Conservation (phyloP, 2,113 vertebrate species). For the Ciconia boyciana region DNA sequence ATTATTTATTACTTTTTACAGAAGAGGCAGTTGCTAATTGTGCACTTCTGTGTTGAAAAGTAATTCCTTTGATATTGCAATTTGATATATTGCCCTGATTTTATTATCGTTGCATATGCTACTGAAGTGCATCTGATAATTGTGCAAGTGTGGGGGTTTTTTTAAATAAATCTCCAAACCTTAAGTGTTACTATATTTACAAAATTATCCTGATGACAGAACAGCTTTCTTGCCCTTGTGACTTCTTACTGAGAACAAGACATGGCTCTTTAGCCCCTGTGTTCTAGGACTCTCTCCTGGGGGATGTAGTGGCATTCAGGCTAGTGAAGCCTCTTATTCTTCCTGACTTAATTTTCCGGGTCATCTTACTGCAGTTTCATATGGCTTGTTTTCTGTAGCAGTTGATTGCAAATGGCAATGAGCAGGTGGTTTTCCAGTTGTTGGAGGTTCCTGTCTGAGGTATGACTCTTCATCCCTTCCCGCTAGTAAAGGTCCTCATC, state of each 20-base stretch:
- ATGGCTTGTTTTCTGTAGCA: not conserved
- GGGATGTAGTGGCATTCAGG: not conserved
- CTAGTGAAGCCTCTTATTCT: not conserved
- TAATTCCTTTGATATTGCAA: not conserved
- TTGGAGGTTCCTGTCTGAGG: not conserved
- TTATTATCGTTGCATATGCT: not conserved
- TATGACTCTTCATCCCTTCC: not conserved
- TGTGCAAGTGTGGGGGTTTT: not conserved
- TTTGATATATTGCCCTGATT: not conserved
- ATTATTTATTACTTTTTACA: not conserved
- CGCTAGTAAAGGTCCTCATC: not conserved
- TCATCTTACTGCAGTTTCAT: not conserved
- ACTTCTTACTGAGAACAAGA: not conserved
- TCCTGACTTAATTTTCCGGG: not conserved
- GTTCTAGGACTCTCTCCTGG: not conserved
- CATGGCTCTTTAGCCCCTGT: not conserved
- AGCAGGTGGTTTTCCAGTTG: not conserved
- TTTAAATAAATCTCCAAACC: not conserved
- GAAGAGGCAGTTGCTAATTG: not conserved
- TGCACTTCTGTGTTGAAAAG: not conserved
- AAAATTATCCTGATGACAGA: not conserved
- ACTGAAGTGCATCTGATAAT: not conserved
- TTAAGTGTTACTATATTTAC: not conserved
- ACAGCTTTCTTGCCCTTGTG: not conserved
- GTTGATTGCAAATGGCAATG: not conserved